Base-by-base conservation (phyloP, 2,797 vertebrate genomes). In the Sebastes cheni region DNA sequence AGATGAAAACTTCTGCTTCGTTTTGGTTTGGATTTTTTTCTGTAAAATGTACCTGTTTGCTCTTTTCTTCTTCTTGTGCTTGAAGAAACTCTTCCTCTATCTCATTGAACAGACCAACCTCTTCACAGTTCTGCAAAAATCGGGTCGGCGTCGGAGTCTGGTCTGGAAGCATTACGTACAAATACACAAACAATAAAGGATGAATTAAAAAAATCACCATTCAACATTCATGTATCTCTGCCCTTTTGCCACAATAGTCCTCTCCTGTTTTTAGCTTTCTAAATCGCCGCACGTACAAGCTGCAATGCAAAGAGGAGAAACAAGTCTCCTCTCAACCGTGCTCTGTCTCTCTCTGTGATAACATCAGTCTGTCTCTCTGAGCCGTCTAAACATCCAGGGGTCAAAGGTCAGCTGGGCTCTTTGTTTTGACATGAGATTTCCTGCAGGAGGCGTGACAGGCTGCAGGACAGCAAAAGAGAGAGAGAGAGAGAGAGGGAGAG, bases 121-220 rank as follows among this genome's bases (percentile, higher is more conserved):
- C 98, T 80, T 99, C 98, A 81, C 98, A 99, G 94, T 99, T 99
- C 95, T 97, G 98, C 94, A 99, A 93, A 93, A 99, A 99, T 69
- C 97, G 96, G 0, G 98, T 99, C 22, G 98, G 98, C 0, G 98
- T 99, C 0, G 98, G 98, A 72, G 98, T 99, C 93, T 99, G 97
- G 95, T 99, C 98, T 99, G 91, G 60, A 91, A 83, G 27, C 67
- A 83, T 72, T 1, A 54, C 14, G 65, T 20, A 25, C n/a, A 77
- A 64, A 85, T 18, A 68, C 25, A 54, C 61, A 54, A 22, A 54
- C 0, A 46, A 61, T 27, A 46, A 46, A 65, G 2, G 8, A 42
- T 13, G 56, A 8, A 54, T 30, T 10, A 29, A 32, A 32, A 32
- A 36, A 36, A 30, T 4, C 0, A 6, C 25, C 5, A 61, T 39